Evolutionary conservation across 2,113 vertebrate species (phyloP).

Genomic region (Menura novaehollandiae): DNA sequence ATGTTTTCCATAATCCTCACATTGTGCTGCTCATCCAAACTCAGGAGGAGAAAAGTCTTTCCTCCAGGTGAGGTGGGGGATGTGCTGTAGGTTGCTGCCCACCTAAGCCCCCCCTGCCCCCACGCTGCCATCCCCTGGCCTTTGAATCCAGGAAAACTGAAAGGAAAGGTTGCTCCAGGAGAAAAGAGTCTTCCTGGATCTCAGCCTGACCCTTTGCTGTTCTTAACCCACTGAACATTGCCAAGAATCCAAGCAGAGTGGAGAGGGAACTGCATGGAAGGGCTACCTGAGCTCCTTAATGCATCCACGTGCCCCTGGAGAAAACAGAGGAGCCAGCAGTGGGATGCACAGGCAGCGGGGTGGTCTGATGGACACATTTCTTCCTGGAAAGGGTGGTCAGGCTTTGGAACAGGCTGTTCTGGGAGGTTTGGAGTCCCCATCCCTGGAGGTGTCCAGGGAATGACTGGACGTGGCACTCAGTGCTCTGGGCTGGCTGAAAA

Average conservation of each 20-base stretch:
- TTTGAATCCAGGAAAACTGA: background rate
- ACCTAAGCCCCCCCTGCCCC: background rate
- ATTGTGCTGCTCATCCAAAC: background rate
- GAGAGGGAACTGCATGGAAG: background rate
- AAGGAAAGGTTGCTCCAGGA: background rate
- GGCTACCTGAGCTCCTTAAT: background rate
- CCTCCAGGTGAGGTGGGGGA: background rate
- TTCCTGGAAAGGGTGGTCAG: background rate
- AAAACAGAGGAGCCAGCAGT: background rate
- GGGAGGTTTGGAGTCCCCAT: background rate
- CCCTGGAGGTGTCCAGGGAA: background rate
- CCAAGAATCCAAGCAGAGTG: background rate
- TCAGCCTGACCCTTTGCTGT: background rate
- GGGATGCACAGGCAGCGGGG: background rate
- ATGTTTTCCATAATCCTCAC: background rate
- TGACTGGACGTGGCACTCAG: rapidly evolving
- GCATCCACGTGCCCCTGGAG: background rate
- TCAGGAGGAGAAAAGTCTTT: background rate
- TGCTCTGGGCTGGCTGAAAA: background rate
- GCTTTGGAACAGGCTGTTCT: background rate
- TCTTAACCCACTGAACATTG: rapidly evolving
- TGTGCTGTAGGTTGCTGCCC: background rate
- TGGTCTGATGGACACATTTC: background rate
- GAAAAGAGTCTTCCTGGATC: background rate
- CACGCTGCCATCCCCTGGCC: background rate